These are phyloP conservation scores for Thecocarcelia acutangulata DNA, from an alignment of 2,888 invertebrate species.

Conservation along the genomic window DNA sequence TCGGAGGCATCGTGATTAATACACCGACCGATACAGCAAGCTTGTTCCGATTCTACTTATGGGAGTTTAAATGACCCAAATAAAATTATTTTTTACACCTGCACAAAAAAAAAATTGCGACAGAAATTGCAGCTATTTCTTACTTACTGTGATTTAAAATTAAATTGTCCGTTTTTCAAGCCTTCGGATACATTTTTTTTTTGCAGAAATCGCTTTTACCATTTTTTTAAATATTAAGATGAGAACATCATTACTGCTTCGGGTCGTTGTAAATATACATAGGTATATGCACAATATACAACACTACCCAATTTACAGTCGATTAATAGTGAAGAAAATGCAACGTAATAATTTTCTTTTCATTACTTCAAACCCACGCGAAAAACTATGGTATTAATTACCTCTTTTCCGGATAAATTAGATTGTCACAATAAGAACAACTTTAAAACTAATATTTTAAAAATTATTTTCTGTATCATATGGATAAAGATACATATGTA, in stretches of 20 bases:
- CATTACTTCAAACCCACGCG: constrained; percentile 55
- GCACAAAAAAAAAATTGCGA: not conserved
- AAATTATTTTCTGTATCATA: too few species aligned
- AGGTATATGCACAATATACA: constrained; percentile 32
- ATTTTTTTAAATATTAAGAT: constrained; percentile 33
- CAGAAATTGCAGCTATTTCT: not conserved
- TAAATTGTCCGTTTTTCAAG: not conserved
- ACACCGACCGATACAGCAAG: constrained; percentile 16
- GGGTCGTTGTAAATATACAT: constrained; percentile 46
- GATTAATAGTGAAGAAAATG: constrained; percentile 65
- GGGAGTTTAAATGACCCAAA: constrained; percentile 20
- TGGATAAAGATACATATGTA: not conserved
- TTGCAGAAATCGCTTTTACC: constrained; percentile 1
- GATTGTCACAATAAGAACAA: too few species aligned
- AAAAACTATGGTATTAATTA: constrained; percentile 34
- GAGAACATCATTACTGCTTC: constrained; percentile 40
- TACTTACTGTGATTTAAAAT: constrained; percentile 46
- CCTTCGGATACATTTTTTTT: constrained; percentile 2
- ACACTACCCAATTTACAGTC: constrained; percentile 61
- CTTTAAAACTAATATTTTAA: too few species aligned
- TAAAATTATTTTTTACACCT: not conserved
- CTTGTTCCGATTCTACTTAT: constrained; percentile 19
- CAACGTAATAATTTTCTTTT: constrained; percentile 63
- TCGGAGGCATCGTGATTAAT: not conserved
- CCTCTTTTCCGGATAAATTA: not conserved